Evolutionary conservation across 1,140 invertebrate species (phyloP), one percentile per base, ranked within the genome.

Genomic region (Drosophila arizonae): DNA sequence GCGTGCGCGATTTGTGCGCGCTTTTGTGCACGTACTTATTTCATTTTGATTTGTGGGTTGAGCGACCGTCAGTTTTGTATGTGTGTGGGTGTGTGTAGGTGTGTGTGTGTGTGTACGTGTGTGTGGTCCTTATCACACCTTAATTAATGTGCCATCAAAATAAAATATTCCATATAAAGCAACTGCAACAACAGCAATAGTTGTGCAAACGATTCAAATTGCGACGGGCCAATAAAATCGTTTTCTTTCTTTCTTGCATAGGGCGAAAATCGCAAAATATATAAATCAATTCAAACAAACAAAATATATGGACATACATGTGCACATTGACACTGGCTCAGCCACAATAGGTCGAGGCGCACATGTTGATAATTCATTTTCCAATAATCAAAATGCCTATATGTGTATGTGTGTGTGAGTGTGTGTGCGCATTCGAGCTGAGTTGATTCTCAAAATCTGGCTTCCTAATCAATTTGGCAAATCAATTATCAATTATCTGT

Each of bases 101-200:
- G 21, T 21, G 21, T 24, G 21, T 24, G 21, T 24, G 21, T 24
- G 21, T 2, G 21, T 24, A 1, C 2, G 21, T 55, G 51, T 21
- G 77, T 82, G 79, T 82, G 79, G 79, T 84, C 76, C 80, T 82
- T 82, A 82, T 85, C 82, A 55, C 56, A 39, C n/a, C 56, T 11
- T 76, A 78, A 57, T 75, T 50, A 51, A 58, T 72, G 58, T 81
- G 62, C 57, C 57, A 77, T 77, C 66, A 70, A 85, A 73, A 85
- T 56, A 57, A 52, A 66, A 64, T 48, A 51, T 45, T 65, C 28
- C 36, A 57, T 17, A 66, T 51, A 33, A 39, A 58, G n/a, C 13
- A 45, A 17, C 15, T 6, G 9, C 43, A 26, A 57, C 46, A 30
- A 41, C 21, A 51, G 13, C 11, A 33, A 24, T 30, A 66, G 30